Conservation (phyloP, 2,113 vertebrate species). For the Amphilophus citrinellus region DNA sequence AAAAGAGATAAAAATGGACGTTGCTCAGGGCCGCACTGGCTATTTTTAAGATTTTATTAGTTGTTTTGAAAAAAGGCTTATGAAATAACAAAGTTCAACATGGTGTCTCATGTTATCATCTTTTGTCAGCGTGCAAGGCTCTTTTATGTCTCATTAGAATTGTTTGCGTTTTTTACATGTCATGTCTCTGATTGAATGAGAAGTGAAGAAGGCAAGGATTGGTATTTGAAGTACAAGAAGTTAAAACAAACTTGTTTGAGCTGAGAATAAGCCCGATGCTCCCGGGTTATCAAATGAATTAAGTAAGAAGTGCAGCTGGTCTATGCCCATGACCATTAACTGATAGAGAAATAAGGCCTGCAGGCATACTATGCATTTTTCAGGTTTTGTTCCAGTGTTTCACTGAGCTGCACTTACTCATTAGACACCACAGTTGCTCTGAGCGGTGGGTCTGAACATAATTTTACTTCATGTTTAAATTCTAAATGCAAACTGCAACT, state of each 20-base stretch:
- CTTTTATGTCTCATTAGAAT: conserved; percentile 19
- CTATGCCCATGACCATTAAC: conserved; percentile 72
- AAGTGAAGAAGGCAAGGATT: conserved; percentile 15
- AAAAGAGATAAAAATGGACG: conserved; percentile 57
- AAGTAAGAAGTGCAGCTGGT: conserved; percentile 60
- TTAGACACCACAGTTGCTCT: conserved; percentile 42
- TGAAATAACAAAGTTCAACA: conserved; percentile 32
- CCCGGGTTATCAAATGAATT: conserved; percentile 62
- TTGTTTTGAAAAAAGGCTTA: background rate
- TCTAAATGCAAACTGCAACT: conserved; percentile 29
- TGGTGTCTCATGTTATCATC: conserved; percentile 16
- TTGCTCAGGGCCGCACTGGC: conserved; percentile 69
- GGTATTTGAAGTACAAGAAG: conserved; percentile 42
- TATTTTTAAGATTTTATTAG: conserved; percentile 54
- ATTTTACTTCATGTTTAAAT: conserved; percentile 56
- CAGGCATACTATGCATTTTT: conserved; percentile 73
- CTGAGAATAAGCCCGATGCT: conserved; percentile 34
- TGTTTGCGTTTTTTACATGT: conserved; percentile 18
- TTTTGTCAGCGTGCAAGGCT: background rate
- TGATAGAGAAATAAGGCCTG: conserved; percentile 75
- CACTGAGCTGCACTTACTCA: conserved; percentile 29
- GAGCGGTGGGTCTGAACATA: conserved; percentile 16
- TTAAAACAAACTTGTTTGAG: conserved; percentile 50
- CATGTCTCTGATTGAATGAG: conserved; percentile 21
- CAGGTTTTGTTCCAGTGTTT: conserved; percentile 62